Percentiles rank a stretch among this genome's conserved stretches.
Evolutionary conservation across 2,888 invertebrate genomes (phyloP).

Genomic region (Drosophila melanosoma): DNA sequence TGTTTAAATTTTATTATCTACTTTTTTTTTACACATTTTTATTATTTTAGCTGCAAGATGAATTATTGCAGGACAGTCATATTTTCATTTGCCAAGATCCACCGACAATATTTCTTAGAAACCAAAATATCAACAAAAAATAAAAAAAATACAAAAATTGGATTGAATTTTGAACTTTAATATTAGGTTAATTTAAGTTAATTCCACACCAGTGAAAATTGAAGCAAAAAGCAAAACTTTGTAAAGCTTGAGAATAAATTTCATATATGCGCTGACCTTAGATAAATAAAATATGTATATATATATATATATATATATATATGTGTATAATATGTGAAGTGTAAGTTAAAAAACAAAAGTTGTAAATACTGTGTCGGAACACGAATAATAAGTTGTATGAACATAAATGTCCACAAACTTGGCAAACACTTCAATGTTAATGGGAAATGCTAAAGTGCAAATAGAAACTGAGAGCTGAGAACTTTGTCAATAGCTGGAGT

Average conservation of each 20-base stretch:
- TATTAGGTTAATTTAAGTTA: neutral
- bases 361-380: constrained; percentile 1
- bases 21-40: neutral
- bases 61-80: neutral
- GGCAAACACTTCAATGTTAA: constrained; percentile 11
- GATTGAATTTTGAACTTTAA: neutral
- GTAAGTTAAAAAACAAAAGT: constrained; percentile 3
- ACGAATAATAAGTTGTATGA: neutral
- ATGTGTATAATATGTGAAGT: neutral
- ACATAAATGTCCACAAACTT: neutral
- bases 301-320: neutral
- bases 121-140: neutral
- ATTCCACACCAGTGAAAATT: neutral
- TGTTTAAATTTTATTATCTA: neutral
- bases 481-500: neutral
- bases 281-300: neutral
- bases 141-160: neutral
- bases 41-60: neutral
- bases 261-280: neutral
- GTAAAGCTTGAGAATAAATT: neutral
- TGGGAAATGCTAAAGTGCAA: constrained; percentile 2
- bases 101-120: neutral
- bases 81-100: neutral
- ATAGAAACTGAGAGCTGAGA: constrained; percentile 5
- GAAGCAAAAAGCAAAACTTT: neutral